Evolutionary conservation across 35 echinoderm and acorn worm species (phyloP).

Genomic region (Heliocidaris tuberculata): DNA sequence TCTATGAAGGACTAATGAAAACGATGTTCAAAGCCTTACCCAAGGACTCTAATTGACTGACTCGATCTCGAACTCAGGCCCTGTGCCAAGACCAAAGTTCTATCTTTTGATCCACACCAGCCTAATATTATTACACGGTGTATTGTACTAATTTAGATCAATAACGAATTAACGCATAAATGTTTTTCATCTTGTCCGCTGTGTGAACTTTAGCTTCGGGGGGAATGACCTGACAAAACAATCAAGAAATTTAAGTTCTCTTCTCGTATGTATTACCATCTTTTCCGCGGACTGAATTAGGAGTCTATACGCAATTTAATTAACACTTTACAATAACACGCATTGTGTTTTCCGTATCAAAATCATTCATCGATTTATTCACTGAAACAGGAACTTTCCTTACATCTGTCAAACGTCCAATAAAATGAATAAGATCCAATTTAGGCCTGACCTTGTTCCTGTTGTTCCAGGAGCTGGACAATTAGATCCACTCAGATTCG

Average conservation of each 20-base stretch:
- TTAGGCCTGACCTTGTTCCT: neutral
- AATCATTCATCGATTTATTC: slow-evolving; percentile 18
- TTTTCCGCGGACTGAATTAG: neutral
- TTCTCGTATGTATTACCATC: neutral
- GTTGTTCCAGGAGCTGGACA: neutral
- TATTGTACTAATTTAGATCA: too few relatives aligned
- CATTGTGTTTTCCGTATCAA: neutral
- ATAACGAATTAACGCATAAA: too few relatives aligned
- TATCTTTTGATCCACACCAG: too few relatives aligned
- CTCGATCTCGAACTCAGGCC: too few relatives aligned
- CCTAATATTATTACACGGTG: too few relatives aligned
- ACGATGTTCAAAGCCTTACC: too few relatives aligned
- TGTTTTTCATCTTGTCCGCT: too few relatives aligned
- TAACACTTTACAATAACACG: neutral
- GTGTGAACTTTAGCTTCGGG: too few relatives aligned
- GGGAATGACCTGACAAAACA: neutral
- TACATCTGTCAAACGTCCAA: neutral
- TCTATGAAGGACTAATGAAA: too few relatives aligned
- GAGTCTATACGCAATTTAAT: neutral
- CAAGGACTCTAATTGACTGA: too few relatives aligned
- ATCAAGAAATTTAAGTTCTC: neutral
- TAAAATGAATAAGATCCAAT: slow-evolving; percentile 3
- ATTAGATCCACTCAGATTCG: neutral
- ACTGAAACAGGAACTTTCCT: neutral
- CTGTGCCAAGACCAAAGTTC: too few relatives aligned